These are phyloP conservation scores for Corvus hawaiiensis DNA, from an alignment of 2,113 vertebrate genomes.

Conservation along the genomic window DNA sequence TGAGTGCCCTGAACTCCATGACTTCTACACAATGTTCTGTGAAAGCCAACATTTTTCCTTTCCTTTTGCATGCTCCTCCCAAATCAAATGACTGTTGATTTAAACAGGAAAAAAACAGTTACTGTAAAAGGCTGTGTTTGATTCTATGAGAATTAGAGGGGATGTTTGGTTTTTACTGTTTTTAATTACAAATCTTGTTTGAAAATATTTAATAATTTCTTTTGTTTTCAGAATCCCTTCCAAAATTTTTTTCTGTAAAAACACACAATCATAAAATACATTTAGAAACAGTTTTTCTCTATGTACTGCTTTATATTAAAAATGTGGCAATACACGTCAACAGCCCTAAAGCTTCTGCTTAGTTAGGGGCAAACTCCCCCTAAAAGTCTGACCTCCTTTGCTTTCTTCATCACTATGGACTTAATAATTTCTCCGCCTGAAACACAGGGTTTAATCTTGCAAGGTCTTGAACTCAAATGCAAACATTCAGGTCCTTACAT, in stretches of 20 bases:
- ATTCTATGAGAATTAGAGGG: neutral
- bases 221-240: neutral
- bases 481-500: neutral
- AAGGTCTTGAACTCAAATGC: neutral
- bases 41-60: neutral
- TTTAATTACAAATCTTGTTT: neutral
- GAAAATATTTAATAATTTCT: neutral
- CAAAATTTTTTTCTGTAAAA: neutral
- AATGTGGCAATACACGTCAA: neutral
- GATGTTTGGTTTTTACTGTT: fast-evolving
- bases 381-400: neutral
- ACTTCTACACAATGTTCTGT: neutral
- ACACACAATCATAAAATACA: neutral
- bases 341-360: neutral
- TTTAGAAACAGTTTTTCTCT: neutral
- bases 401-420: neutral
- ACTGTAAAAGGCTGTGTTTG: neutral
- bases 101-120: neutral
- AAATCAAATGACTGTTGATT: neutral
- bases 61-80: neutral
- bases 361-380: neutral
- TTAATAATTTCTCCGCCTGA: neutral
- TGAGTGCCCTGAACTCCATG: neutral
- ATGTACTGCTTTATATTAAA: neutral
- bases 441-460: neutral